Base-by-base conservation (phyloP, 2,113 vertebrate species). In the Pagrus major region DNA sequence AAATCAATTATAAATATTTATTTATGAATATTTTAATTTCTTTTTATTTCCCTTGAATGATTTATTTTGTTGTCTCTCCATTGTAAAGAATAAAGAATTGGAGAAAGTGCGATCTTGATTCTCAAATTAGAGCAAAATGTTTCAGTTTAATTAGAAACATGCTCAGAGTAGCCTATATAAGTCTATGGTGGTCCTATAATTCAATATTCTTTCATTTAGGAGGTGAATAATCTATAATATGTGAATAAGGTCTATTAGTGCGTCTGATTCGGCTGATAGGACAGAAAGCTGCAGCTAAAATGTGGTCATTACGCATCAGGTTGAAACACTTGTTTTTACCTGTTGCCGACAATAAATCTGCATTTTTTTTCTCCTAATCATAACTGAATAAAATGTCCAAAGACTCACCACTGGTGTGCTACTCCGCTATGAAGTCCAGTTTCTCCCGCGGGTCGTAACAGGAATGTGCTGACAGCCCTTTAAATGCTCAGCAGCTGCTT, bases 391-490 rank as follows among this genome's bases (percentile, higher is more conserved):
- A 51, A 58, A 39, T 16, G 0, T 41, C 3, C 35, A 70, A 68
- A 31, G 15, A 85, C 90, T 90, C 66, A 91, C 88, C 88, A 23
- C 20, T 33, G 33, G 35, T n/a, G n/a, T n/a, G n/a, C n/a, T 46
- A 8, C 46, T 54, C 18, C 59, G n/a, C n/a, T n/a, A 16, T 23
- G 51, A 33, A 70, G 54, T 46, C 63, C 67, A 64, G 68, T 12
- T 23, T 52, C 63, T 54, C 71, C 60, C 39, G 39, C 63, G 72
- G 23, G 55, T 29, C 66, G 56, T 25, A 37, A 20, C 25, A 66
- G 64, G 66, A 85, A 85, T 79, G 74, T 74, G 63, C 85, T 76
- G 78, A 84, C 72, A 29, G n/a, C 20, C 55, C 21, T 42, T 60
- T 58, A 60, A 65, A 10, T 52, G 10, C 51, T 71, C 49, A 39